Percentiles rank a stretch among this genome's conserved stretches.
These are phyloP conservation scores for Tachina grossa DNA, from an alignment of 2,888 invertebrate species.

Conservation along the genomic window DNA sequence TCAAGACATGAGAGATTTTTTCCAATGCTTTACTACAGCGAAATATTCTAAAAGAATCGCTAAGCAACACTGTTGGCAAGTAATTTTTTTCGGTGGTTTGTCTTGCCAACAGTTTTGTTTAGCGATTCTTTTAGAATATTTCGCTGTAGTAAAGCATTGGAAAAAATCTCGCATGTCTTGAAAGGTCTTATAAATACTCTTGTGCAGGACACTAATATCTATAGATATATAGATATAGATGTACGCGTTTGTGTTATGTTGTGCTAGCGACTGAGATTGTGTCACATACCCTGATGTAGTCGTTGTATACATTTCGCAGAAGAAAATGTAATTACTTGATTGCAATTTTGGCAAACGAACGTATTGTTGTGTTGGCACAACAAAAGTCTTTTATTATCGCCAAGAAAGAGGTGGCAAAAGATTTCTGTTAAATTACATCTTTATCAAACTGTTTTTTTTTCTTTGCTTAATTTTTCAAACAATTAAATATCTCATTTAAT, in stretches of 20 bases:
- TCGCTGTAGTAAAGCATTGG: too few species aligned
- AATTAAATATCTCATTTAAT: conserved; percentile 51
- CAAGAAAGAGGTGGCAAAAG: conserved; percentile 62
- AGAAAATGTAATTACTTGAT: conserved; percentile 66
- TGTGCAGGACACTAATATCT: too few species aligned
- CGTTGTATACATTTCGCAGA: conserved; percentile 30
- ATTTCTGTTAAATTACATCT: conserved; percentile 58
- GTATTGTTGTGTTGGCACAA: conserved; percentile 52
- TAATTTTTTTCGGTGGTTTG: too few species aligned
- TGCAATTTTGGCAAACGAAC: conserved; percentile 62
- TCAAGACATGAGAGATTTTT: too few species aligned
- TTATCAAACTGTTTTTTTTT: conserved; percentile 38
- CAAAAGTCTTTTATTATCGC: conserved; percentile 34
- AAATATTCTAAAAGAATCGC: too few species aligned
- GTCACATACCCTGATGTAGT: conserved; percentile 17
- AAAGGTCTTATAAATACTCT: too few species aligned
- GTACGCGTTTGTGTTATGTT: neutral
- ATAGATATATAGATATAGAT: too few species aligned
- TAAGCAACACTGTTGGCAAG: too few species aligned
- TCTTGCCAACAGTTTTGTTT: too few species aligned
- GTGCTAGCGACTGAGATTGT: conserved; percentile 17
- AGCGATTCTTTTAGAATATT: too few species aligned
- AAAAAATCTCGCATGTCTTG: too few species aligned
- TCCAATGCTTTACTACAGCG: too few species aligned
- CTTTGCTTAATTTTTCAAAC: conserved; percentile 4